These are phyloP conservation scores for Erethizon dorsatum DNA, from an alignment of 2,797 vertebrate genomes.

Conservation along the genomic window DNA sequence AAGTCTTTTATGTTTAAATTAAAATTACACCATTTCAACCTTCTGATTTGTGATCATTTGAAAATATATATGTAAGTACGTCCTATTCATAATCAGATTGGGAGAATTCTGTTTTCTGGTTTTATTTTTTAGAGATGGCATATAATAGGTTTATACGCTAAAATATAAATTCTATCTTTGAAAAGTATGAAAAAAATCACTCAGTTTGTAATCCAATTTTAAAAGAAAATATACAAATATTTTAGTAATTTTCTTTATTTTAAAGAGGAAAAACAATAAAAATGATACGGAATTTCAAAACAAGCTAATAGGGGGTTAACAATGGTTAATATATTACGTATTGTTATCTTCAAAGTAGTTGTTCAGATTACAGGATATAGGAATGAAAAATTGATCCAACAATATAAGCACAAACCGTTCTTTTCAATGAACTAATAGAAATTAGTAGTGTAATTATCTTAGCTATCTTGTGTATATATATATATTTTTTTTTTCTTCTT, in stretches of 20 bases:
- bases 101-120: not conserved
- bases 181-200: not conserved
- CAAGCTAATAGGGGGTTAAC: too few species aligned
- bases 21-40: not conserved
- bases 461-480: too few species aligned
- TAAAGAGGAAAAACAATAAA: too few species aligned
- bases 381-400: too few species aligned
- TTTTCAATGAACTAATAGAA: too few species aligned
- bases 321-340: too few species aligned
- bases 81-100: not conserved
- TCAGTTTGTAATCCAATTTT: not conserved
- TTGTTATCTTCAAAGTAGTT: too few species aligned
- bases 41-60: not conserved
- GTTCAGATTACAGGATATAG: too few species aligned
- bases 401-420: too few species aligned
- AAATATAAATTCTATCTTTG: not conserved
- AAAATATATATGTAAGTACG: not conserved
- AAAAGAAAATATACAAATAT: not conserved
- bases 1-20: not conserved
- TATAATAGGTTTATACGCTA: not conserved
- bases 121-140: conserved; percentile 1
- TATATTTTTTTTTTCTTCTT: too few species aligned
- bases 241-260: not conserved
- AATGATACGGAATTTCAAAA: too few species aligned
- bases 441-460: too few species aligned